These are phyloP conservation scores for Holothuria scabra DNA, from an alignment of 53 echinoderm and acorn worm genomes.

Conservation along the genomic window DNA sequence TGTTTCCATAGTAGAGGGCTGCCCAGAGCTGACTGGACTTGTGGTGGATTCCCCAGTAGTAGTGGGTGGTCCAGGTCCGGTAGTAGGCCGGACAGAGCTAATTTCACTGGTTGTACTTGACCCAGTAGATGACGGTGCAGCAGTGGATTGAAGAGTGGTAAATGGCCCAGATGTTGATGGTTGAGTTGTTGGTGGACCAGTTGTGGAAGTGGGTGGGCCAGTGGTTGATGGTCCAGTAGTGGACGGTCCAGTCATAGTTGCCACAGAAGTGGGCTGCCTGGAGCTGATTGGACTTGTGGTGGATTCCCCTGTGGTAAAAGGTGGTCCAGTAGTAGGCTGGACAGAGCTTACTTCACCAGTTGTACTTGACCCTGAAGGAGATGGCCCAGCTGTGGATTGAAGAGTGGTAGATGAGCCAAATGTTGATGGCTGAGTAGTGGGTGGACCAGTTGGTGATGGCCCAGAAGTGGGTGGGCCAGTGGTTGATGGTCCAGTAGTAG, in stretches of 20 bases:
- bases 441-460: neutral
- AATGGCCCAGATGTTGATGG: neutral
- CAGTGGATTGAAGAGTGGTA: neutral
- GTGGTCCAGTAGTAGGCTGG: neutral
- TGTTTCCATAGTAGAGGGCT: slow-evolving; percentile 31
- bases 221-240: neutral
- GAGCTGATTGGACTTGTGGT: slow-evolving; percentile 8
- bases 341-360: no score
- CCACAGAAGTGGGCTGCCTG: neutral
- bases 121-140: slow-evolving; percentile 7
- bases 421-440: neutral
- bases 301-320: neutral
- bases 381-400: neutral
- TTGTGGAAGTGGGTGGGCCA: neutral
- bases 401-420: neutral
- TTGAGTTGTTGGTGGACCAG: neutral
- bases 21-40: neutral
- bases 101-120: neutral
- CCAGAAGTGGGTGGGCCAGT: no score
- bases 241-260: neutral
- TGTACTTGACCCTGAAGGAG: slow-evolving; percentile 17
- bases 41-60: neutral
- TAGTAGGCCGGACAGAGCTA: neutral
- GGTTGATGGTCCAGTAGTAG: neutral
- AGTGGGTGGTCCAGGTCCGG: slow-evolving; percentile 3